These are phyloP conservation scores for Urosaurus nigricauda DNA, from an alignment of 2,797 vertebrate genomes.

Conservation along the genomic window DNA sequence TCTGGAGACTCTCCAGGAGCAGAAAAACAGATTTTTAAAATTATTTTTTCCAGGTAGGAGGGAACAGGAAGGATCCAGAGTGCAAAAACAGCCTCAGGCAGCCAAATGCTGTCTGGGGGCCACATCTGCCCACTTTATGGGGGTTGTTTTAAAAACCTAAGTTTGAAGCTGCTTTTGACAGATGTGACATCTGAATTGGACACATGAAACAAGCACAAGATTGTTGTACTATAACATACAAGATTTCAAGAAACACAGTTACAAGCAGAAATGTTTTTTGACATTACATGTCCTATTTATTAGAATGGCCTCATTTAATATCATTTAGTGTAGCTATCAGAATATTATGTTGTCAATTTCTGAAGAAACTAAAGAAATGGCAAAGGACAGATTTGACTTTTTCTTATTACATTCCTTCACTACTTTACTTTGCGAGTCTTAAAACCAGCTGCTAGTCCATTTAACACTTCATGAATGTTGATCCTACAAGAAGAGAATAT, in stretches of 20 bases:
- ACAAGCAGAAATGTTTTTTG: background rate
- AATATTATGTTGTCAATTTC: background rate
- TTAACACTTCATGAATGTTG: background rate
- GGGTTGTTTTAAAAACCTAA: background rate
- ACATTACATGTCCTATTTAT: background rate
- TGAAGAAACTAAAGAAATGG: background rate
- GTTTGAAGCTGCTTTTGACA: constrained; percentile 4
- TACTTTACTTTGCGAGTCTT: background rate
- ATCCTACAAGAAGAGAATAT: background rate
- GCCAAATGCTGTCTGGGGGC: too few species aligned
- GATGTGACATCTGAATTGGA: background rate
- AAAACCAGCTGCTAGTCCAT: background rate
- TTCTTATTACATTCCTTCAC: background rate
- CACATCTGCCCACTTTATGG: background rate
- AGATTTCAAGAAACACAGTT: background rate
- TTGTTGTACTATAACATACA: background rate
- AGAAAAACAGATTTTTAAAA: too few species aligned
- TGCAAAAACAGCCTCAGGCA: too few species aligned
- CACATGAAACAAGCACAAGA: background rate
- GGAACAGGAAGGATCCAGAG: too few species aligned
- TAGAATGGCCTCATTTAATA: background rate
- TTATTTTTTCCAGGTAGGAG: too few species aligned
- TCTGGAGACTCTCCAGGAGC: too few species aligned
- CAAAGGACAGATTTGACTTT: background rate
- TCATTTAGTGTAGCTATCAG: background rate